Base-by-base conservation (phyloP, 2,888 invertebrate genomes). In the Nomada hirtipes region DNA sequence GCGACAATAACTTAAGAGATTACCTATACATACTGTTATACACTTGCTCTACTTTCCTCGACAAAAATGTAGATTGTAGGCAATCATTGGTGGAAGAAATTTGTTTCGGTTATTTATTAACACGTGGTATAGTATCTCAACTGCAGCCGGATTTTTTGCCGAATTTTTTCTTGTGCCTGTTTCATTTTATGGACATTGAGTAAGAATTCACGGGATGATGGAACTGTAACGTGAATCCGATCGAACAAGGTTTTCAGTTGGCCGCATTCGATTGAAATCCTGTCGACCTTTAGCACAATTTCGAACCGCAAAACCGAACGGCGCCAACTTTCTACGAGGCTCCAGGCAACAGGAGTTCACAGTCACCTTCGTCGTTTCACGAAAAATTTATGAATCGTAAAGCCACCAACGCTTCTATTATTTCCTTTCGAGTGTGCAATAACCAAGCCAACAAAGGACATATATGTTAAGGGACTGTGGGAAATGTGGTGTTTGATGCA, bases 311-410 rank as follows among this genome's bases (percentile, higher is more conserved):
- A 73, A 79, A 71, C 50, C 61, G 59, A 52, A 26, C 55, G 10
- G 57, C 68, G 53, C 64, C 72, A 44, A 81, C 85, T 85, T 81
- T 81, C 85, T 81, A 84, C 60, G 26, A 29, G 15, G 83, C 81
- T 63, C n/a, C 52, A 52, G 76, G 85, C 78, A 52, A 59, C n/a
- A 68, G 67, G 61, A 61, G 53, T 29, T 26, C 59, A 36, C 36
- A 36, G 7, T 36, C 36, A 36, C n/a, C 78, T 64, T 75, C 72
- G 10, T 78, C n/a, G 61, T 70, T 60, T 70, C 61, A 42, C 65
- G 65, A 55, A 74, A 53, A 44, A 73, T 60, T 55, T 52, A 59
- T 59, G 61, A 57, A 52, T 65, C 64, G 18, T 20, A 44, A 73
- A 63, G 20, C 13, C 50, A 57, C 9, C 47, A n/a, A 63, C 47